Base-by-base conservation (phyloP, 2,888 invertebrate species). In the Hypomecis atomaria region DNA sequence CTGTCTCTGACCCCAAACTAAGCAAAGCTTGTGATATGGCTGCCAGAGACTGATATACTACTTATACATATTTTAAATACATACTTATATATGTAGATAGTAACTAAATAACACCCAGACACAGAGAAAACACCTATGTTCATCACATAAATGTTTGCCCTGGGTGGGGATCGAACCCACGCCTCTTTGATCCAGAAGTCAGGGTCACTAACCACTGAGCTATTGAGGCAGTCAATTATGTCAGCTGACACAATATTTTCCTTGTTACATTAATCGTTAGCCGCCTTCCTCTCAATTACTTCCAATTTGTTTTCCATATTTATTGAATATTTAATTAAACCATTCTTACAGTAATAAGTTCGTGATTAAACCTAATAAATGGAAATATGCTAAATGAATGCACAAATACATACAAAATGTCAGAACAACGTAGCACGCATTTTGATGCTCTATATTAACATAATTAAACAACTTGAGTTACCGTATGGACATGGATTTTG, bases 391-490 rank as follows among this genome's bases (percentile, higher is more conserved):
- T 59, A 50, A n/a, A 67, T 67, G 60, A 57, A 61, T 60, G 45
- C 58, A 58, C 55, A 59, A 55, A 55, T 57, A 66, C 70, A 71
- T 56, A 56, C 56, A 56, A 56, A 66, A 66, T 65, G 70, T 64
- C 68, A 66, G 65, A 62, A 65, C 66, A 49, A 59, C 52, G 65
- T 61, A 59, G 59, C 57, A 67, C 62, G 67, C 62, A 61, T 56
- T 65, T 63, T 59, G 60, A 67, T 56, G 56, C 40, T 54, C 50
- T 37, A 33, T 59, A 65, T 71, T 71, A 61, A 62, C 71, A 68
- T 72, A 72, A 68, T 67, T 62, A 61, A 58, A 54, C 62, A 65
- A 66, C 64, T 72, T 68, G 50, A 56, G 57, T 69, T 69, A 66
- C 66, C 45, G 53, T 33, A 47, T 40, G 54, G 57, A 59, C 65